Evolutionary conservation across 1,140 invertebrate species (phyloP).

Genomic region (Cherax quadricarinatus): DNA sequence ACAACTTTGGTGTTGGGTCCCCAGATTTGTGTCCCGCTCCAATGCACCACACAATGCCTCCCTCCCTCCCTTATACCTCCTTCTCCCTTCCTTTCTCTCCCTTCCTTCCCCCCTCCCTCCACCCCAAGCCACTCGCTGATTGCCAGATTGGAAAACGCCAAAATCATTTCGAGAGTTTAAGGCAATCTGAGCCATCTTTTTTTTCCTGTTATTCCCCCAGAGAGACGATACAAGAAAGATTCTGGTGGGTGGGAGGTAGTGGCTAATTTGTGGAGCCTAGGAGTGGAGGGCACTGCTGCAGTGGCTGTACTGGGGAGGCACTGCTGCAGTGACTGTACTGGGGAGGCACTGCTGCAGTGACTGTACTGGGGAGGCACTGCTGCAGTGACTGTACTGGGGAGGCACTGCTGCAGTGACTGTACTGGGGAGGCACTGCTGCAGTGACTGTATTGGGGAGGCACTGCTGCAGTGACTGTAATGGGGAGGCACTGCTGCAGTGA

Average conservation of each 20-base stretch:
- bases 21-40: background rate
- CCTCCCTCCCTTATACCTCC: no score
- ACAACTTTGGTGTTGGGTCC: background rate
- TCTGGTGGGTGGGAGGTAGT: background rate
- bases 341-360: no score
- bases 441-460: no score
- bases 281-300: background rate
- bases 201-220: conserved; percentile 34
- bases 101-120: background rate
- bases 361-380: no score
- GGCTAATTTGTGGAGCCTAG: background rate
- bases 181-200: conserved; percentile 46
- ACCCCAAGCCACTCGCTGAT: conserved; percentile 39
- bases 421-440: no score
- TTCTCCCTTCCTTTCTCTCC: no score
- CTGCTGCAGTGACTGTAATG: no score
- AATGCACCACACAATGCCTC: background rate
- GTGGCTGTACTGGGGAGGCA: background rate
- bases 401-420: no score
- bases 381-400: no score
- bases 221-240: conserved; percentile 23
- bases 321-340: no score
- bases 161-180: conserved; percentile 52
- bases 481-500: no score
- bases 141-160: conserved; percentile 51